Evolutionary conservation across 2,113 vertebrate species (phyloP).

Genomic region (Saiga tatarica): DNA sequence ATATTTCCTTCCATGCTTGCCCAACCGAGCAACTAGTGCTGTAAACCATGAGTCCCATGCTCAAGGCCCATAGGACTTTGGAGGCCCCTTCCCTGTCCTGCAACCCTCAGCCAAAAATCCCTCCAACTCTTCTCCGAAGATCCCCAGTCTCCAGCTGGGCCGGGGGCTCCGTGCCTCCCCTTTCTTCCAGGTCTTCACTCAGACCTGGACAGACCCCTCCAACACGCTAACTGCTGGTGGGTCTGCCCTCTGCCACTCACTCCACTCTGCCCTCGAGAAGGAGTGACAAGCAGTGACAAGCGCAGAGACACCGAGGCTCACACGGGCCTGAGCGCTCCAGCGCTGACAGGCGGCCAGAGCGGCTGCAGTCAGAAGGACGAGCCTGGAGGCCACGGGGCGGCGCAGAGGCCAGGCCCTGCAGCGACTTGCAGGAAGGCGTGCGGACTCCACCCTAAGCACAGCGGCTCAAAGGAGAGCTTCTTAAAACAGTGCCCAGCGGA

Average conservation of each 20-base stretch:
- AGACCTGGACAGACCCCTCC: not conserved
- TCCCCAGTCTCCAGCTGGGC: not conserved
- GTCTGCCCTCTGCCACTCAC: not conserved
- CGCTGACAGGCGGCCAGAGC: fast-evolving
- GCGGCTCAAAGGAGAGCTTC: not conserved
- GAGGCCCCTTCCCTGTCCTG: not conserved
- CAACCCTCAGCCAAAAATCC: not conserved
- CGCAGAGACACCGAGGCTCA: not conserved
- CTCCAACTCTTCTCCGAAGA: not conserved
- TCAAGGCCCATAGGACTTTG: not conserved
- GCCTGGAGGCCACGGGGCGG: not conserved
- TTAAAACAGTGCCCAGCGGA: not conserved
- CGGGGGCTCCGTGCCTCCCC: no score
- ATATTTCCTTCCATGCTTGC: not conserved
- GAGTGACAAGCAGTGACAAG: not conserved
- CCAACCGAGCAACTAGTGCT: not conserved
- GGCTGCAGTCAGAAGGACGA: not conserved
- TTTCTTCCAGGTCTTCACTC: not conserved
- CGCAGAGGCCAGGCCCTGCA: no score
- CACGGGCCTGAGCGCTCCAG: not conserved
- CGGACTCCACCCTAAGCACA: not conserved
- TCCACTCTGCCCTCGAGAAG: not conserved
- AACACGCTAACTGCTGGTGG: not conserved
- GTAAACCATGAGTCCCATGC: not conserved
- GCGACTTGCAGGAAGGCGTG: not conserved